phyloP scores from a whole-genome alignment of 1,140 invertebrate species.

The Bradynema listronoti region DNA sequence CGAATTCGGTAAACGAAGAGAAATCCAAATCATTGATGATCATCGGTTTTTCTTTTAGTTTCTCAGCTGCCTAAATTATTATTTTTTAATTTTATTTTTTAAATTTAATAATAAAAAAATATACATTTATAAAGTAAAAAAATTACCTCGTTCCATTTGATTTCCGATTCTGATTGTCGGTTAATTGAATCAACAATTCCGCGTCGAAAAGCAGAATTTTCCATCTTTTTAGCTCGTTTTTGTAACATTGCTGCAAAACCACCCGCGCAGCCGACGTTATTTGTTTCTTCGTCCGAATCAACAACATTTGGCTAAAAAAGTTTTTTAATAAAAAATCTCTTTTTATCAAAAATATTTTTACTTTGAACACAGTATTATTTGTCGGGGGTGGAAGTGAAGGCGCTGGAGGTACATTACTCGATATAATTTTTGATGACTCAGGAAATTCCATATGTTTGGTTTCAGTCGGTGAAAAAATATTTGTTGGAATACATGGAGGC shows the following conservation, averaged over 20 bases:
- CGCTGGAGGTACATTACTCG: slow-evolving; percentile 29
- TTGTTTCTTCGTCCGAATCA: slow-evolving; percentile 50
- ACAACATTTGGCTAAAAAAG: not conserved
- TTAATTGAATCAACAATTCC: slow-evolving; percentile 64
- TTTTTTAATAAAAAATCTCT: not conserved
- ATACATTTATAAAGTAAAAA: not conserved
- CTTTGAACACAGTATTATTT: too few relatives aligned
- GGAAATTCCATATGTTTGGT: slow-evolving; percentile 55
- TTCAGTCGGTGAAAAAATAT: slow-evolving; percentile 57
- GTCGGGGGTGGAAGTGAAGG: too few relatives aligned
- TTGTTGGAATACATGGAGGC: slow-evolving; percentile 51
- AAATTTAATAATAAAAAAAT: too few relatives aligned
- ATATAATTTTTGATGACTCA: slow-evolving; percentile 33
- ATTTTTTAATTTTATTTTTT: not conserved
- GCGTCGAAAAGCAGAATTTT: slow-evolving; percentile 36
- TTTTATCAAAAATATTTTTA: slow-evolving; percentile 19
- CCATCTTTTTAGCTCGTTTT: slow-evolving; percentile 51
- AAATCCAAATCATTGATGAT: slow-evolving; percentile 91
- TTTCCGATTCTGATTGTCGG: slow-evolving; percentile 74
- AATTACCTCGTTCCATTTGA: slow-evolving; percentile 58
- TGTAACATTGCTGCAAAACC: slow-evolving; percentile 57
- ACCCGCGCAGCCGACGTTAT: slow-evolving; percentile 39
- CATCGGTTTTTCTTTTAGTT: slow-evolving; percentile 62
- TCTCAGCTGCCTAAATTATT: slow-evolving; percentile 9
- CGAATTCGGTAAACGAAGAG: slow-evolving; percentile 70